A percentile compares a stretch with the other conserved stretches of the same genome.
These are phyloP conservation scores for Ectemnius lituratus DNA, from an alignment of 2,888 invertebrate species.

Conservation along the genomic window DNA sequence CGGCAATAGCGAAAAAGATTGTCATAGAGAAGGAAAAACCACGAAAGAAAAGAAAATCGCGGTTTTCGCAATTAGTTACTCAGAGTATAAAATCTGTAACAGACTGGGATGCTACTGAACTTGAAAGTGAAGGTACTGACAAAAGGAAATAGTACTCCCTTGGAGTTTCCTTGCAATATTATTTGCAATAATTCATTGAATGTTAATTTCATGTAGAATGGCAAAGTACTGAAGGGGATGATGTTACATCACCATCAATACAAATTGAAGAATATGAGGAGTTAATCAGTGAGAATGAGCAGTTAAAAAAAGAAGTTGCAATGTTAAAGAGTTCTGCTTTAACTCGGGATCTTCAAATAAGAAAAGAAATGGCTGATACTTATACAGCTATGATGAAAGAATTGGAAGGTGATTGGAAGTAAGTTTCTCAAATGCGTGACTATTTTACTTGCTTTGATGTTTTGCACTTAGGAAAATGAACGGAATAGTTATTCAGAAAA, in stretches of 20 bases:
- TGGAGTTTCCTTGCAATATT: constrained; percentile 5
- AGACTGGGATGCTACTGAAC: constrained; percentile 69
- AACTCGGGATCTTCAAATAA: constrained; percentile 67
- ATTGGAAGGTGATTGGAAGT: constrained; percentile 69
- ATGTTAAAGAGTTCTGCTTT: constrained; percentile 64
- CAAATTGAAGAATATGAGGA: constrained; percentile 66
- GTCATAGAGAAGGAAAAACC: constrained; percentile 63
- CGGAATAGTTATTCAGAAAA: neutral
- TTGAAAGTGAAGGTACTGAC: constrained; percentile 35
- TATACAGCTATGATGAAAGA: constrained; percentile 69
- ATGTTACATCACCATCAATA: constrained; percentile 15
- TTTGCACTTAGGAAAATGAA: neutral
- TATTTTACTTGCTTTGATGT: neutral
- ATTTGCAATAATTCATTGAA: neutral
- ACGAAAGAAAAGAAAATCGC: constrained; percentile 58
- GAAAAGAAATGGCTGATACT: constrained; percentile 70
- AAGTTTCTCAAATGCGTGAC: constrained; percentile 22
- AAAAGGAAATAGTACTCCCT: neutral
- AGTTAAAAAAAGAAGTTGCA: constrained; percentile 65
- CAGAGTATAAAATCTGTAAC: constrained; percentile 67
- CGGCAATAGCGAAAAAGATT: constrained; percentile 88
- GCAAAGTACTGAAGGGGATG: constrained; percentile 32
- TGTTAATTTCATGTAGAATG: constrained; percentile 30
- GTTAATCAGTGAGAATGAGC: constrained; percentile 65
- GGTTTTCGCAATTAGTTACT: constrained; percentile 71